Percentiles rank a stretch among this genome's conserved stretches.
Conservation (phyloP, 2,797 vertebrate species). For the Melanotaenia pygmaea region DNA sequence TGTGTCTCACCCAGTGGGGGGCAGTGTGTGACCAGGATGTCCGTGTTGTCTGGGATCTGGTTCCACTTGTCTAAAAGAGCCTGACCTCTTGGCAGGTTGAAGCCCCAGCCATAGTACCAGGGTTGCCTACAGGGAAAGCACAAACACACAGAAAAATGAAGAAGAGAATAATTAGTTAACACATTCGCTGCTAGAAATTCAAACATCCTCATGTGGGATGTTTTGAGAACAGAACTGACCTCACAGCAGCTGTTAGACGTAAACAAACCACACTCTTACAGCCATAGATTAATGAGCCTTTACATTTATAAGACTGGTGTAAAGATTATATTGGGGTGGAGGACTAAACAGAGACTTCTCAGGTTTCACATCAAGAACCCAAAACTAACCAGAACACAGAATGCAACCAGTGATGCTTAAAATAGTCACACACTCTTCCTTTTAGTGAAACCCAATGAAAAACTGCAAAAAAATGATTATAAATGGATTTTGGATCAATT, state of each 20-base stretch:
- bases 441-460: background rate
- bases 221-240: background rate
- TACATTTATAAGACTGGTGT: background rate
- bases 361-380: background rate
- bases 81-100: slow-evolving; percentile 95
- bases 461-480: too few relatives aligned
- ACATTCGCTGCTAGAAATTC: background rate
- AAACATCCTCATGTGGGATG: background rate
- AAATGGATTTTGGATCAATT: too few relatives aligned
- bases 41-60: slow-evolving; percentile 94
- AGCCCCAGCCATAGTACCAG: slow-evolving; percentile 98
- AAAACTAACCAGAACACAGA: background rate
- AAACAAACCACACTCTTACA: background rate
- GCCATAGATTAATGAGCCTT: background rate
- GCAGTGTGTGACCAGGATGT: slow-evolving; percentile 96
- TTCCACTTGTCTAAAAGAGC: slow-evolving; percentile 98
- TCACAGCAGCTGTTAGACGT: background rate
- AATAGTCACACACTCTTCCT: background rate
- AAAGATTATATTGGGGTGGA: background rate
- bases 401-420: background rate
- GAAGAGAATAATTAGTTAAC: background rate
- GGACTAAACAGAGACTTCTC: background rate
- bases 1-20: slow-evolving; percentile 91
- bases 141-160: slow-evolving; percentile 25
- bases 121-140: slow-evolving; percentile 89